Base-by-base conservation (phyloP, 2,113 vertebrate species). In the Xiphias gladius region DNA sequence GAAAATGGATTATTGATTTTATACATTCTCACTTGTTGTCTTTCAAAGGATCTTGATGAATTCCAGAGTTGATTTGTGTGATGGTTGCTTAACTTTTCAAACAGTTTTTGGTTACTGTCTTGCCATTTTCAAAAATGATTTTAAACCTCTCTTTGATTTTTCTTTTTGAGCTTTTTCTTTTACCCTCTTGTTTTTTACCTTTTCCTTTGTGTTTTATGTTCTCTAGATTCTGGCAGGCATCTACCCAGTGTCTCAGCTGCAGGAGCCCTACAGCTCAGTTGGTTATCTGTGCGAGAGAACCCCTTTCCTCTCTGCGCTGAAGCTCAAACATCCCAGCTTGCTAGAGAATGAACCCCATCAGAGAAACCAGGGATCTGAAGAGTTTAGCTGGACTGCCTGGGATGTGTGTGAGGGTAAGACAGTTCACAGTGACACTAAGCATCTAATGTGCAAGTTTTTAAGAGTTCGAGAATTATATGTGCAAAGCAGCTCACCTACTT, bases 181-280 rank as follows among this genome's bases (percentile, higher is more conserved):
- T 10, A 19, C 41, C 39, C 1, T 28, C 9, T 62, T 24, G 11
- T 72, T 0, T 76, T 75, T n/a, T 11, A 20, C 64, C 5, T 61
- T 39, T 26, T 6, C n/a, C 19, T 37, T 46, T 28, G 39, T 39
- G 32, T 71, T 20, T 28, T 50, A 10, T 67, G 75, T 43, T 76
- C n/a, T 37, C 5, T 79, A 98, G 97, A 96, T 97, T 32, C 91
- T 99, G 80, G 94, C 97, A 0, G 97, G 97, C 0, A 97, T 98
- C 80, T 98, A 97, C 90, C 97, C 97, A 11, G 95, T 98, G 9
- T 94, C 97, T 22, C 97, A 99, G 91, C 95, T 98, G 67, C 97
- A 97, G 90, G 97, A 99, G 72, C 97, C 97, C 0, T 99, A 98
- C 89, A 97, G 96, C 0, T 95, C 97, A 0, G 96, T 99, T 52